Evolutionary conservation across 2,113 vertebrate species (phyloP).

Genomic region (Syrrhaptes paradoxus): DNA sequence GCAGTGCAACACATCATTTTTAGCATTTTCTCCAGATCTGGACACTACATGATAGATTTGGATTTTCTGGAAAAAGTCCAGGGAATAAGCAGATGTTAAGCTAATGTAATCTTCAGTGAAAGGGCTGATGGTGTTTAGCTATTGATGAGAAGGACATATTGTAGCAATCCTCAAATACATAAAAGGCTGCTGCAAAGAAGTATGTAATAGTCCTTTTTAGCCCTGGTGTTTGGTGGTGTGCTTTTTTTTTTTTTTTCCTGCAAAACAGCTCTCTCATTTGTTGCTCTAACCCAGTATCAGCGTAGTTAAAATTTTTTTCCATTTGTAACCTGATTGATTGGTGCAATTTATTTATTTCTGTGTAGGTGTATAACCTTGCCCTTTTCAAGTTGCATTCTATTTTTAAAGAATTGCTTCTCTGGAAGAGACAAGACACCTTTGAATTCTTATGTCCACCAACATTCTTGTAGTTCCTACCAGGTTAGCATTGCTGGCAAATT

Average conservation of each 20-base stretch:
- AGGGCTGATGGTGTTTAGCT: not conserved
- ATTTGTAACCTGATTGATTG: too few species aligned
- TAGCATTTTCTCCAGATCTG: not conserved
- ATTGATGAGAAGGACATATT: not conserved
- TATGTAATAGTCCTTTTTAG: not conserved
- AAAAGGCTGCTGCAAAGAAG: not conserved
- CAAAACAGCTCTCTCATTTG: not conserved
- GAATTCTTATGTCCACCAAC: not conserved
- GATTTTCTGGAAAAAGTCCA: not conserved
- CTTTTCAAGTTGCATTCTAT: not conserved
- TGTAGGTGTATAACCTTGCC: not conserved
- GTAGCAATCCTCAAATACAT: not conserved
- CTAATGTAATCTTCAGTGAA: not conserved
- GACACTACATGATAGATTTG: not conserved
- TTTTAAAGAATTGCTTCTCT: not conserved
- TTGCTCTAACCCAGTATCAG: not conserved
- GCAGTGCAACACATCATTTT: not conserved
- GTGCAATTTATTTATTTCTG: not conserved
- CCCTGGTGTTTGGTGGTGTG: not conserved
- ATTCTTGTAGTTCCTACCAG: not conserved
- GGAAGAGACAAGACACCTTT: not conserved
- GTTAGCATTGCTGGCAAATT: not conserved
- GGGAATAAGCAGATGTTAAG: not conserved
- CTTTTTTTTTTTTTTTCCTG: not conserved
- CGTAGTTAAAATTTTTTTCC: not conserved